Evolutionary conservation across 2,113 vertebrate species (phyloP).

Genomic region (Mungos mungo): DNA sequence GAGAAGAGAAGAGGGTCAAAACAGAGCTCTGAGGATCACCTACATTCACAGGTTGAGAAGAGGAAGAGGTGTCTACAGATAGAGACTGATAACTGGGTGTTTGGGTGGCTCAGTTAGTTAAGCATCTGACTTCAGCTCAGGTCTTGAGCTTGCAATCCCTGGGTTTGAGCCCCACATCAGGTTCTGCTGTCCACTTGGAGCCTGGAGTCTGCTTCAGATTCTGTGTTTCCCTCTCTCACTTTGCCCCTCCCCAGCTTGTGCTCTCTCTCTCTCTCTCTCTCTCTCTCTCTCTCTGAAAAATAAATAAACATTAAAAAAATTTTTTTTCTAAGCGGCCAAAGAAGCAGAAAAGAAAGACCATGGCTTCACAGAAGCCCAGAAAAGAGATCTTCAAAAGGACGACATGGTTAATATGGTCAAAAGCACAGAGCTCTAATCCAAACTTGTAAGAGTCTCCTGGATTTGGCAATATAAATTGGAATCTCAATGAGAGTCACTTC

Average conservation of each 20-base stretch:
- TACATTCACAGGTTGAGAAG: background rate
- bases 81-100: background rate
- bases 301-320: no score
- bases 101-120: no score
- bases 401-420: background rate
- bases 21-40: background rate
- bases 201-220: no score
- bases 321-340: background rate
- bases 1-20: background rate
- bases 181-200: no score
- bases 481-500: background rate
- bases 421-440: background rate
- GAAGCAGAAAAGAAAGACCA: background rate
- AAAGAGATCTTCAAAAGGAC: background rate
- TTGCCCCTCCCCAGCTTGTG: no score
- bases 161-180: no score
- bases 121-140: no score
- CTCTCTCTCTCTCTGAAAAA: no score
- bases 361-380: background rate
- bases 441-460: background rate
- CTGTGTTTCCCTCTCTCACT: no score
- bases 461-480: background rate
- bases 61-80: background rate
- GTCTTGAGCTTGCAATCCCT: no score
- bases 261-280: no score